Conservation (phyloP, 2,113 vertebrate genomes). For the Semnornis frantzii region DNA sequence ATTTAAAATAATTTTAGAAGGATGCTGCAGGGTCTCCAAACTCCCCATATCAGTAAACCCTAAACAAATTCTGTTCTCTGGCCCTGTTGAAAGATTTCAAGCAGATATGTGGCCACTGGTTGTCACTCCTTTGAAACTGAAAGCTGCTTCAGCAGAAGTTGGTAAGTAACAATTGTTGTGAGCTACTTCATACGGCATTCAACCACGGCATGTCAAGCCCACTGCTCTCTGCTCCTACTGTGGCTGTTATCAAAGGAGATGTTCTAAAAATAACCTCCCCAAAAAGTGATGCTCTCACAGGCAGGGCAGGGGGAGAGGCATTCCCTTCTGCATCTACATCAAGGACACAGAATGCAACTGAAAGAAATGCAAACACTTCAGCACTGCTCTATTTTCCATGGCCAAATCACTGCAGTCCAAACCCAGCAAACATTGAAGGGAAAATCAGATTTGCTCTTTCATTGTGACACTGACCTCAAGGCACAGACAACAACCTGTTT, state of each 20-base stretch:
- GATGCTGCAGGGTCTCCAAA: not conserved
- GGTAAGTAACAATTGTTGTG: not conserved
- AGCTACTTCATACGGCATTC: not conserved
- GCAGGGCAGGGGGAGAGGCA: not conserved
- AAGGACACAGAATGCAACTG: not conserved
- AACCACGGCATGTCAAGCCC: not conserved
- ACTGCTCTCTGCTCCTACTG: not conserved
- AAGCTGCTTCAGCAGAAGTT: not conserved
- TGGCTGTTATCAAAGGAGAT: not conserved
- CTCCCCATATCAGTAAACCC: not conserved
- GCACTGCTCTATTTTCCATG: not conserved
- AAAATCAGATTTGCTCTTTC: not conserved
- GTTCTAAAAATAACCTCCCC: not conserved
- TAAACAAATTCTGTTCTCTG: not conserved
- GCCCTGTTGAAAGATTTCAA: not conserved
- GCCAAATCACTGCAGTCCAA: not conserved
- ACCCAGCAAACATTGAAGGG: not conserved
- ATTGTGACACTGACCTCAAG: not conserved
- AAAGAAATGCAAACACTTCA: not conserved
- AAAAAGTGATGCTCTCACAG: not conserved
- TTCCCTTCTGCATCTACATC: accelerated
- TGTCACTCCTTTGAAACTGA: not conserved
- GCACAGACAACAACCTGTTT: not conserved
- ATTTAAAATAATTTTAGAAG: not conserved
- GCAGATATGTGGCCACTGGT: accelerated